These are phyloP conservation scores for Glomeris maerens DNA, from an alignment of 1,140 invertebrate species.

Conservation along the genomic window DNA sequence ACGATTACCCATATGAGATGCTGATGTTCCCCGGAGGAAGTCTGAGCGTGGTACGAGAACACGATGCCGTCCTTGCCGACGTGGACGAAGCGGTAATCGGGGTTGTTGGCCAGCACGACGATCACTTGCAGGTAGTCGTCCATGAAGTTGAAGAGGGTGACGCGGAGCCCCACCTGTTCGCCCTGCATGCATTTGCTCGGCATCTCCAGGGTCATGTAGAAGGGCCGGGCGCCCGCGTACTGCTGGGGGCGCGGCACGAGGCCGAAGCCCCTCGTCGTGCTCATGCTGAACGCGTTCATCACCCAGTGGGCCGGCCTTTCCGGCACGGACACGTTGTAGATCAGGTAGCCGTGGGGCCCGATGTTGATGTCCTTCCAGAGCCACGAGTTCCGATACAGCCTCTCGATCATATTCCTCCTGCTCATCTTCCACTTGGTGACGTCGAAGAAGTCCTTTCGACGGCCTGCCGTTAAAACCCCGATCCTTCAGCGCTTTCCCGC, in stretches of 20 bases:
- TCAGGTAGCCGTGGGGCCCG: constrained; percentile 56
- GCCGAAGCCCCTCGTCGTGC: constrained; percentile 66
- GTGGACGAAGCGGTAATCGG: constrained; percentile 83
- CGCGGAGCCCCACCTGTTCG: constrained; percentile 82
- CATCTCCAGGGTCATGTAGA: constrained; percentile 92
- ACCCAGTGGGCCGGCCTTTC: constrained; percentile 75
- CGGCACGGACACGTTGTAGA: constrained; percentile 77
- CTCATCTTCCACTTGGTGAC: constrained; percentile 58
- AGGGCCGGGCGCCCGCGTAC: constrained; percentile 71
- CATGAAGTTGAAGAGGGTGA: constrained; percentile 90
- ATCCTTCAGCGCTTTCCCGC: neutral
- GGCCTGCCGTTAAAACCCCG: constrained; percentile 2
- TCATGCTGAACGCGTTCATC: constrained; percentile 80
- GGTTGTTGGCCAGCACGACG: constrained; percentile 68
- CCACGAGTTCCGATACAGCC: constrained; percentile 88
- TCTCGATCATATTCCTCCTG: constrained; percentile 66
- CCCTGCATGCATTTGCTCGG: constrained; percentile 66
- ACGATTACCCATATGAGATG: constrained; percentile 80
- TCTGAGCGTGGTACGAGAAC: constrained; percentile 66
- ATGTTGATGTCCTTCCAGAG: constrained; percentile 83
- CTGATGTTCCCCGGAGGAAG: constrained; percentile 80
- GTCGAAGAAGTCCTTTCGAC: constrained; percentile 26
- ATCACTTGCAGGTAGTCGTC: constrained; percentile 56
- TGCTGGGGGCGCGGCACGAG: constrained; percentile 55
- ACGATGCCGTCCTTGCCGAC: constrained; percentile 81